These are phyloP conservation scores for Condylura cristata DNA, from an alignment of 2,113 vertebrate genomes.

Conservation along the genomic window DNA sequence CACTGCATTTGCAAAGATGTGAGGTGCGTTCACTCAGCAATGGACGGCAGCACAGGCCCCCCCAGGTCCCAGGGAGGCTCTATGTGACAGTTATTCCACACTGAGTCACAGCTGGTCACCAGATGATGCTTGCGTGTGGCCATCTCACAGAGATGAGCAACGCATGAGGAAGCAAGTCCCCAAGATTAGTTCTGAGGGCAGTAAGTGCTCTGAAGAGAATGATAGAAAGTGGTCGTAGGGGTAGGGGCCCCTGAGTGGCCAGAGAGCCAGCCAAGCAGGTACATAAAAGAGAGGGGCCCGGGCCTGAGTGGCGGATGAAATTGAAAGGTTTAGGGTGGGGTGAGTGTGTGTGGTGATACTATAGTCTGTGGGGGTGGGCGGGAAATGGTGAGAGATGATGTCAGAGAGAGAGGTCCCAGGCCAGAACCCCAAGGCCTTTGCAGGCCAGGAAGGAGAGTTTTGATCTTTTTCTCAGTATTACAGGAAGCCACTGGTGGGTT, in stretches of 20 bases:
- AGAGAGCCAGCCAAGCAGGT: not conserved
- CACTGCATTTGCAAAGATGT: not conserved
- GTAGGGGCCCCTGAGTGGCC: not conserved
- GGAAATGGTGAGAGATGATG: not conserved
- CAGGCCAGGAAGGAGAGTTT: not conserved
- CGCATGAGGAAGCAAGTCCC: not conserved
- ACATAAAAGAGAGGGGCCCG: not conserved
- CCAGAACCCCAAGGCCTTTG: not conserved
- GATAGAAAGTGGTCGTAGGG: not conserved
- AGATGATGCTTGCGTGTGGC: not conserved
- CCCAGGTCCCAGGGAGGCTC: not conserved
- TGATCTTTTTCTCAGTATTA: not conserved
- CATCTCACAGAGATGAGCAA: not conserved
- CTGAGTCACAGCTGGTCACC: rapidly evolving
- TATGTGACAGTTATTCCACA: not conserved
- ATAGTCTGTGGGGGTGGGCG: not conserved
- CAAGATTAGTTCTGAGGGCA: not conserved
- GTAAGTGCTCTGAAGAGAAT: not conserved
- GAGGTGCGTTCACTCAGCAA: too few species aligned
- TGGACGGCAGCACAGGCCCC: too few species aligned
- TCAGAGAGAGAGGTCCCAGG: not conserved
- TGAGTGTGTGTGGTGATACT: too few species aligned
- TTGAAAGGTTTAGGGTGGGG: not conserved
- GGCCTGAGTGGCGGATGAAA: not conserved
- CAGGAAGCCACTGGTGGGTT: not conserved